Conservation (phyloP, 1,140 invertebrate genomes). For the Drosophila lacertosa region DNA sequence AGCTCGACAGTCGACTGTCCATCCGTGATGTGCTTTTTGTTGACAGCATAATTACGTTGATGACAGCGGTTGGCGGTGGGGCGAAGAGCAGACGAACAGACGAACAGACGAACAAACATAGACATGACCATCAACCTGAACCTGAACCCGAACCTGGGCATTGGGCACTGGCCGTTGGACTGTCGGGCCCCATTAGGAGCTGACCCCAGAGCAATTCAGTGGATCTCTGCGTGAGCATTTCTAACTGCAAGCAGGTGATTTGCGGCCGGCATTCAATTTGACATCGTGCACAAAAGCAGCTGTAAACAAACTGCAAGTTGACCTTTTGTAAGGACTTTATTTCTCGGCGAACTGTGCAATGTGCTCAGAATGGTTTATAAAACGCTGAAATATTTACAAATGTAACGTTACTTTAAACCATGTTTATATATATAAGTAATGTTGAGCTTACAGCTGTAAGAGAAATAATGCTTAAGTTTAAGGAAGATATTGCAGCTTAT, state of each 20-base stretch:
- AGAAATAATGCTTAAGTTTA: too few species aligned
- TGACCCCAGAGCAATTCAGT: slow-evolving; percentile 40
- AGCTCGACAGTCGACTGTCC: slow-evolving; percentile 31
- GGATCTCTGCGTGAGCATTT: slow-evolving; percentile 23
- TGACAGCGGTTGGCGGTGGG: slow-evolving; percentile 40
- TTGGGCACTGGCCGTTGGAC: background rate
- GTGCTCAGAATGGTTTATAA: too few species aligned
- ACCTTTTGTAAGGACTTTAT: slow-evolving; percentile 3
- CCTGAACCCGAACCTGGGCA: slow-evolving; percentile 22
- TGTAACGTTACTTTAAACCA: too few species aligned
- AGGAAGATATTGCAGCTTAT: too few species aligned
- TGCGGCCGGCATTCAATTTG: slow-evolving; percentile 45
- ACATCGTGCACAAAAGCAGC: slow-evolving; percentile 39
- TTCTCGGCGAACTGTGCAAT: background rate
- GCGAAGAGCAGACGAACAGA: background rate
- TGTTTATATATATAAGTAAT: too few species aligned
- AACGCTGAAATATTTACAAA: too few species aligned
- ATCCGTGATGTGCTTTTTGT: slow-evolving; percentile 59
- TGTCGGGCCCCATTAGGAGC: slow-evolving; percentile 8
- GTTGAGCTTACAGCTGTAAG: too few species aligned
- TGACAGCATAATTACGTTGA: slow-evolving; percentile 80
- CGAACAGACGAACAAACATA: slow-evolving; percentile 40
- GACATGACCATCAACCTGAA: slow-evolving; percentile 26
- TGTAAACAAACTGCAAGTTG: slow-evolving; percentile 61
- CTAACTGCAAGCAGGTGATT: slow-evolving; percentile 47